A percentile compares a stretch with the other conserved stretches of the same genome.
phyloP scores from a whole-genome alignment of 1,140 invertebrate species.

The Anastrepha obliqua region DNA sequence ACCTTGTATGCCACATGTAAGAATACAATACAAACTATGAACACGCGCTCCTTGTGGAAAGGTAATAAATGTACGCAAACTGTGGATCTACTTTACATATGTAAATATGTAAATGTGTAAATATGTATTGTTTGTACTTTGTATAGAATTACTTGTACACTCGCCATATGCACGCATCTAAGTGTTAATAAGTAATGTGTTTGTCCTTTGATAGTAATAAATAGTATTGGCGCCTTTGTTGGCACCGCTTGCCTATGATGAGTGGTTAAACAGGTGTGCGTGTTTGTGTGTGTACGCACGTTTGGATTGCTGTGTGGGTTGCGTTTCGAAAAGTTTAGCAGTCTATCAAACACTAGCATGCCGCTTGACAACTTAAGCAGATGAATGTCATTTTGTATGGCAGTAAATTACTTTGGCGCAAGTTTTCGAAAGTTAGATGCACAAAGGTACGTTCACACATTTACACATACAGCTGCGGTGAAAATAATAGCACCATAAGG shows the following conservation, averaged over 20 bases:
- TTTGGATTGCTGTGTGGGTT: not conserved
- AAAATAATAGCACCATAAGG: no score
- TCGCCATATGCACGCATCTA: not conserved
- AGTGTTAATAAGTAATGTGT: conserved; percentile 4
- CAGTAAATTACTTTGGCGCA: conserved; percentile 34
- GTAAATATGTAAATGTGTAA: not conserved
- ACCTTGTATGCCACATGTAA: no score
- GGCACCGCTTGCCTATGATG: conserved; percentile 24
- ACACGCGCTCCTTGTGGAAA: no score
- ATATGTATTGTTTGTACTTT: no score
- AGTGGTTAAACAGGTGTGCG: not conserved
- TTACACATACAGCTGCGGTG: no score
- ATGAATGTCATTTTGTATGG: conserved; percentile 48
- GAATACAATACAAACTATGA: no score
- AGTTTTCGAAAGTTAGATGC: conserved; percentile 27
- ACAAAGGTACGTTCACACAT: no score
- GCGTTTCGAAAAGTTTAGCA: conserved; percentile 31
- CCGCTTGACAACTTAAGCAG: conserved; percentile 49
- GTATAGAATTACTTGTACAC: no score
- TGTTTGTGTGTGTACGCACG: not conserved
- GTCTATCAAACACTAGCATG: conserved; percentile 42
- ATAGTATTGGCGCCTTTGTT: conserved; percentile 49
- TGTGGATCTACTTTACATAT: not conserved
- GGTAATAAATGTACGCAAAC: no score
- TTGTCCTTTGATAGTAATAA: conserved; percentile 3